These are phyloP conservation scores for Butastur rufipennis DNA, from an alignment of 2,113 vertebrate species.

Conservation along the genomic window DNA sequence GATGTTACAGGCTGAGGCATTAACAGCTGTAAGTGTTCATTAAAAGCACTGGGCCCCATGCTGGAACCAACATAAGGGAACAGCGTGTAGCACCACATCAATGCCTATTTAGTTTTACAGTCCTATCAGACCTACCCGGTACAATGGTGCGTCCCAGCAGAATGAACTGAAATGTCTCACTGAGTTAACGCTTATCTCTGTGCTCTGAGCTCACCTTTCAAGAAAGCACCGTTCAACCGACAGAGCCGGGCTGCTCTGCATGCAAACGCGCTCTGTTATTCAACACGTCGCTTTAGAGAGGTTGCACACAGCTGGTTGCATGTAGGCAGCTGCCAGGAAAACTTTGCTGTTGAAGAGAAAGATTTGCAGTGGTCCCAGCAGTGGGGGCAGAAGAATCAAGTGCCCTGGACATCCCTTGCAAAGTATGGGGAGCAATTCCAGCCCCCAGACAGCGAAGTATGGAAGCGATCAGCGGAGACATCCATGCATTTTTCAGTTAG, in stretches of 20 bases:
- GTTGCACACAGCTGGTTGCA: not conserved
- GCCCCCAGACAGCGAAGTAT: not conserved
- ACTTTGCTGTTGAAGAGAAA: not conserved
- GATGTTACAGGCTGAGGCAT: not conserved
- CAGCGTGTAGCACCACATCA: not conserved
- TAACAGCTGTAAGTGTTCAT: not conserved
- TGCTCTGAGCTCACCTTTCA: not conserved
- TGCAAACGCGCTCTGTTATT: not conserved
- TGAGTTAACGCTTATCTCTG: not conserved
- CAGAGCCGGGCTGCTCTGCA: not conserved
- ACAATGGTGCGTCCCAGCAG: not conserved
- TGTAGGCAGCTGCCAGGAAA: not conserved
- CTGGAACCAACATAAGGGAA: conserved; percentile 12
- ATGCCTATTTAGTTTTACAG: not conserved
- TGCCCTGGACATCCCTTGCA: not conserved
- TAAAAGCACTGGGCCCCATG: not conserved
- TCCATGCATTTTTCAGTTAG: not conserved
- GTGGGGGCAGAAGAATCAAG: not conserved
- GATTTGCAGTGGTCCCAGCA: not conserved
- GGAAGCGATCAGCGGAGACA: not conserved
- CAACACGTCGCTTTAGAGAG: not conserved
- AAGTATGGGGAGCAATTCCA: not conserved
- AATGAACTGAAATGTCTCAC: not conserved
- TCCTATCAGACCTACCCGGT: not conserved
- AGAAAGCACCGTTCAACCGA: not conserved